phyloP scores from a whole-genome alignment of 2,888 invertebrate species.

The Andrena hattorfiana region DNA sequence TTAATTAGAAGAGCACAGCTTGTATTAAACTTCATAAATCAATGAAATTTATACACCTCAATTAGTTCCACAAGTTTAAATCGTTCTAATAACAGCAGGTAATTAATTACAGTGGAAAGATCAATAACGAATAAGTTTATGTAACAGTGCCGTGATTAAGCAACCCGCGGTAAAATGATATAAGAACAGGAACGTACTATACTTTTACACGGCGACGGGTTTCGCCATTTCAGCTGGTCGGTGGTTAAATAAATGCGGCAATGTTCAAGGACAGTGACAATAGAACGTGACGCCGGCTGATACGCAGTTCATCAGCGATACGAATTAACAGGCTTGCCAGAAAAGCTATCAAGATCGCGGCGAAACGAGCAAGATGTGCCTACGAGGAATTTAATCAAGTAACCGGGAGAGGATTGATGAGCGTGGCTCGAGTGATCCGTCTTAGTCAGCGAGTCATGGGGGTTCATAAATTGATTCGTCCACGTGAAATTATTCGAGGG shows the following conservation, averaged over 20 bases:
- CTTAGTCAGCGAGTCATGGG: slow-evolving; percentile 36
- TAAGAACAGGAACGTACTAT: not conserved
- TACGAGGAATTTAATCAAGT: slow-evolving; percentile 42
- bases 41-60: not conserved
- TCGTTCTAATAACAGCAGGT: not conserved
- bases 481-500: slow-evolving; percentile 62
- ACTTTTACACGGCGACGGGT: not conserved
- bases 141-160: slow-evolving; percentile 5
- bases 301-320: not conserved
- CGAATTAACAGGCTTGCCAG: not conserved
- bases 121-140: not conserved
- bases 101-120: not conserved
- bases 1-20: not conserved
- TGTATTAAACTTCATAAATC: not conserved
- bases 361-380: slow-evolving; percentile 10
- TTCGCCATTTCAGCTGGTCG: not conserved
- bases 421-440: slow-evolving; percentile 29
- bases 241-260: not conserved
- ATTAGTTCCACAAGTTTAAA: not conserved
- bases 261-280: slow-evolving; percentile 12
- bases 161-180: not conserved
- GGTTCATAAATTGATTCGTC: slow-evolving; percentile 64
- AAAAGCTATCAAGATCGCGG: slow-evolving; percentile 6
- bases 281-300: not conserved
- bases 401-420: slow-evolving; percentile 24